Percentiles rank a stretch among this genome's conserved stretches.
phyloP scores from a whole-genome alignment of 2,888 invertebrate species.

The Eudemis profundana region DNA sequence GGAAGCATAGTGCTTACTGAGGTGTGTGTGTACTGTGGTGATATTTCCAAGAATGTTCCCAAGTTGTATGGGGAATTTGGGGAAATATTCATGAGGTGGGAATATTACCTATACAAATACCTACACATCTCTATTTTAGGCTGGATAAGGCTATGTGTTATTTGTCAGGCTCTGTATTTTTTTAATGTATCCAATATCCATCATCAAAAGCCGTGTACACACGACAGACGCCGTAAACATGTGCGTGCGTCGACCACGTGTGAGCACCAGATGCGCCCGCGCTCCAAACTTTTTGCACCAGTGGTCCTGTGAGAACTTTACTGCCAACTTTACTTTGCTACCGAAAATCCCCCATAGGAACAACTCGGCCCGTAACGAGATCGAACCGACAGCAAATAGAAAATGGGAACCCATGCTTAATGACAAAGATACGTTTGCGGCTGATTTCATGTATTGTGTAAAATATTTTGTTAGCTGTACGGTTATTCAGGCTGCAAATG shows the following conservation, averaged over 20 bases:
- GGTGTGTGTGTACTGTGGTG: too few relatives aligned
- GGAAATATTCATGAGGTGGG: too few relatives aligned
- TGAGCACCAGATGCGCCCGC: conserved; percentile 34
- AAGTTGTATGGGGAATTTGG: too few relatives aligned
- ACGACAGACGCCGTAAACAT: conserved; percentile 2
- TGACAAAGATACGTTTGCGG: conserved; percentile 24
- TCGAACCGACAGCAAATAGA: neutral
- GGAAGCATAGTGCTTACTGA: too few relatives aligned
- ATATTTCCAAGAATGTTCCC: too few relatives aligned
- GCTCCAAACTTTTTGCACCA: conserved; percentile 39
- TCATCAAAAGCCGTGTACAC: neutral
- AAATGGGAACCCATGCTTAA: conserved; percentile 3
- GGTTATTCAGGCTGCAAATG: neutral
- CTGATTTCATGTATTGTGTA: neutral
- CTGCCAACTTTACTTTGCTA: conserved; percentile 25
- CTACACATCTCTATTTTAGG: too few relatives aligned
- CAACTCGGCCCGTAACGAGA: neutral
- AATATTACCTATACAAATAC: too few relatives aligned
- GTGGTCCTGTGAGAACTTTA: conserved; percentile 38
- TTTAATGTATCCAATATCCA: neutral
- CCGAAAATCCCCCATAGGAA: neutral
- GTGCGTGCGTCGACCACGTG: conserved; percentile 34
- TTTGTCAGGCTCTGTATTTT: too few relatives aligned
- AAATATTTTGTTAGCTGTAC: neutral
- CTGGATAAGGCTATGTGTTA: too few relatives aligned